Evolutionary conservation across 1,140 invertebrate genomes (phyloP).

Genomic region (Eupristina koningsbergeri): DNA sequence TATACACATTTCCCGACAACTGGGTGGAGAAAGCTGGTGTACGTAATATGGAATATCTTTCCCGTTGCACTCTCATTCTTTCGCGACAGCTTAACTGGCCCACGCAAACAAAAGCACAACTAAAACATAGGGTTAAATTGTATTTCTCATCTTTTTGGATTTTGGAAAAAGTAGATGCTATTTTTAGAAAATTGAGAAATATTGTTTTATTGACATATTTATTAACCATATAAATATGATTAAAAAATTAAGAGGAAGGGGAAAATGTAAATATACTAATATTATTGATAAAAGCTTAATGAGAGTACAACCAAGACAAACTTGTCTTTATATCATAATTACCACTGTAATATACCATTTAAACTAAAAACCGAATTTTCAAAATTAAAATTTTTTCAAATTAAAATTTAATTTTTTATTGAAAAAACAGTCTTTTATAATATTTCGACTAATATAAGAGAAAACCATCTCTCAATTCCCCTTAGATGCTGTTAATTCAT

Average conservation of each 20-base stretch:
- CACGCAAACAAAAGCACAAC: neutral
- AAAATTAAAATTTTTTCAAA: neutral
- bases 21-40: conserved; percentile 36
- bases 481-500: neutral
- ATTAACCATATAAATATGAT: too few species aligned
- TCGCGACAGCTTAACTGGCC: neutral
- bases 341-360: too few species aligned
- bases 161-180: neutral
- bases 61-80: neutral
- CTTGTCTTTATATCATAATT: too few species aligned
- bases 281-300: too few species aligned
- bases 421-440: neutral
- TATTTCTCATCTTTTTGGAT: neutral
- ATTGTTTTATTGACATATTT: too few species aligned
- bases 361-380: neutral
- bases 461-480: neutral
- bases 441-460: neutral
- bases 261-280: too few species aligned
- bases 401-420: neutral
- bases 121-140: neutral
- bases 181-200: too few species aligned
- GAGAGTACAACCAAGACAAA: too few species aligned
- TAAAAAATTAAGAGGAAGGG: too few species aligned
- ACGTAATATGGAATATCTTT: conserved; percentile 2
- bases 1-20: conserved; percentile 2